Base-by-base conservation (phyloP, 1,140 invertebrate species). In the Leptoteleia sp. region DNA sequence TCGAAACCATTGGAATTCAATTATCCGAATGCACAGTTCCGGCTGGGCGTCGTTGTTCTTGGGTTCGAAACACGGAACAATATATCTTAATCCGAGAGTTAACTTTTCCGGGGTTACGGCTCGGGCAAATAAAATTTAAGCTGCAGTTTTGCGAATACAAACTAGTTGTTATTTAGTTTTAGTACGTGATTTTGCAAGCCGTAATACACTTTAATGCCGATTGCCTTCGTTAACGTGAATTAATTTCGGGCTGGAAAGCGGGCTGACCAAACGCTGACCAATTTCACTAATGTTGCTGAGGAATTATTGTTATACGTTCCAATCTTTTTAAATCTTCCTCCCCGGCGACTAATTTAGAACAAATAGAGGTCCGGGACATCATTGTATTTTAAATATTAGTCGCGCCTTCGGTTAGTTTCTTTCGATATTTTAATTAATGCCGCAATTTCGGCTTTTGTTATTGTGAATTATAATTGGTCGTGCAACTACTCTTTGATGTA, bases 1-100 rank as follows among this genome's bases (percentile, higher is more conserved):
- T 55, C 76, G 81, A 43, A 81, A 77, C 76, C 65, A 64, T 76
- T 73, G 78, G 57, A 87, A 86, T 84, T 84, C 83, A 83, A 87
- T 87, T 87, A 86, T 80, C 48, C 70, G 80, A 76, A 80, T 77
- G 77, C 79, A 81, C 52, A 48, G 70, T 65, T 57, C 52, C 67
- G 31, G 33, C 4, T 33, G 52, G 43, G 43, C 35, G 45, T 64
- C 61, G 48, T 64, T 47, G 54, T 68, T 76, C 54, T 67, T 67
- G 19, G 54, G 1, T 25, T 43, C 4, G 45, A 7, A 38, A 8
- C 54, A 2, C 13, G 5, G 3, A 25, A 55, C 64, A 19, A 67
- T 67, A 67, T 75, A 67, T 75, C 62, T 76, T 55, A 54, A 67
- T 67, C 54, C 31, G 13, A 4, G 29, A 35, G 6, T 5, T 19